phyloP scores from a whole-genome alignment of 1,140 invertebrate genomes.

The Lysiphlebus fabarum region DNA sequence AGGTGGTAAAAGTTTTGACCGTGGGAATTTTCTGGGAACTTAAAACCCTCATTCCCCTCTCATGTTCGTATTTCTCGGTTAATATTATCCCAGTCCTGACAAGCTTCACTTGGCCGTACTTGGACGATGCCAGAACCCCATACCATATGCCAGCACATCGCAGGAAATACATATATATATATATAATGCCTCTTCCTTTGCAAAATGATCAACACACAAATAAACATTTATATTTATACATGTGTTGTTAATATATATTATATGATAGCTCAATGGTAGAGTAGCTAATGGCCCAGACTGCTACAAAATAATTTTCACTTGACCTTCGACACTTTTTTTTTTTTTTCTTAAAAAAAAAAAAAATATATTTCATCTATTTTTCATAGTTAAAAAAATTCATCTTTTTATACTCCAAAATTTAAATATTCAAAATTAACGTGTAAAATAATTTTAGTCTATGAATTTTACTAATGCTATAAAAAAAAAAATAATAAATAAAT shows the following conservation, averaged over 20 bases:
- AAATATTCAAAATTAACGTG: no score
- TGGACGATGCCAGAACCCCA: constrained; percentile 29
- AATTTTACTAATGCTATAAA: no score
- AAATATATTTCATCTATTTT: no score
- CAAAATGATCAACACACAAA: no score
- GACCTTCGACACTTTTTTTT: neutral
- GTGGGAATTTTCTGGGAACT: constrained; percentile 55
- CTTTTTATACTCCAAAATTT: no score
- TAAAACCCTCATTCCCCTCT: constrained; percentile 28
- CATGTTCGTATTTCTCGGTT: constrained; percentile 10
- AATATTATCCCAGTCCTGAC: constrained; percentile 10
- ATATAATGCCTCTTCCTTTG: constrained; percentile 24
- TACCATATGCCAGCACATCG: constrained; percentile 47
- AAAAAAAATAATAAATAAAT: no score
- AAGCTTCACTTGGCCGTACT: neutral
- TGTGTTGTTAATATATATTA: no score
- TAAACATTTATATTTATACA: no score
- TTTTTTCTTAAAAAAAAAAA: no score
- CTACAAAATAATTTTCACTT: constrained; percentile 16
- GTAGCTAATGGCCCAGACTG: constrained; percentile 21
- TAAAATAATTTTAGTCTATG: no score
- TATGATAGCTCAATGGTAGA: no score
- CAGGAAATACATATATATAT: constrained; percentile 47
- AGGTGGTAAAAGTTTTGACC: constrained; percentile 52
- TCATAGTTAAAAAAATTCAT: no score